These are phyloP conservation scores for pig (Sus scrofa) DNA, from an alignment of 2,113 vertebrate genomes.

Conservation along the genomic window DNA sequence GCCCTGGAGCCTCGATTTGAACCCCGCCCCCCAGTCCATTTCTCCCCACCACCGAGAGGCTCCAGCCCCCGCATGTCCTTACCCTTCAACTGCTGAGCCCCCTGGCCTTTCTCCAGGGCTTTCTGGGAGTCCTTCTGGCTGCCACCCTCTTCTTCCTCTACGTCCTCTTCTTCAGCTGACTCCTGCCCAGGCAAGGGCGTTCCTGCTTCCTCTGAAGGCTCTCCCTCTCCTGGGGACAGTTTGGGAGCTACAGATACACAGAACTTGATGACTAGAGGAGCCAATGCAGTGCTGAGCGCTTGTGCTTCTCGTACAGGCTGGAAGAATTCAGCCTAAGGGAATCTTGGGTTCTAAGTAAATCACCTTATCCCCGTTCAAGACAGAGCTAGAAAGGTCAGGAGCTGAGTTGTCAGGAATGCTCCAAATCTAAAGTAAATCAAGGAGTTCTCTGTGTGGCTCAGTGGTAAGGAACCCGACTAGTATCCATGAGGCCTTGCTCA, in stretches of 20 bases:
- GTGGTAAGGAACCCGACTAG: too few species aligned
- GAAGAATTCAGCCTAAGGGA: not conserved
- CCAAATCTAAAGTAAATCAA: not conserved
- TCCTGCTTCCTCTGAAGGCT: constrained; percentile 59
- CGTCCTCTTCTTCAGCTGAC: constrained; percentile 57
- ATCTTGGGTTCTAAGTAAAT: not conserved
- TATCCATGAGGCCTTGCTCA: too few species aligned
- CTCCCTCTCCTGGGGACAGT: constrained; percentile 46
- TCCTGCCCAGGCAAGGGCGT: constrained; percentile 60
- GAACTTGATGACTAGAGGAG: constrained; percentile 7
- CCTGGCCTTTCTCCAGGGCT: constrained; percentile 53
- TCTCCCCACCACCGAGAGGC: not conserved
- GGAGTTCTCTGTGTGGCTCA: not conserved
- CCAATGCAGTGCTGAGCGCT: not conserved
- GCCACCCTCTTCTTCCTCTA: constrained; percentile 67
- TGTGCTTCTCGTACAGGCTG: not conserved
- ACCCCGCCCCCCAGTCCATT: not conserved
- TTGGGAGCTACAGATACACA: constrained; percentile 63
- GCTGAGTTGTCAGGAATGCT: not conserved
- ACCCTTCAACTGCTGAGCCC: constrained; percentile 83
- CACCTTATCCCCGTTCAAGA: not conserved
- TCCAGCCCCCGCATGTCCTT: not conserved
- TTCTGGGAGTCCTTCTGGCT: constrained; percentile 63
- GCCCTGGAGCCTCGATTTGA: not conserved
- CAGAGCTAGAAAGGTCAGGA: not conserved